Percentiles rank a stretch among this genome's conserved stretches.
phyloP scores from a whole-genome alignment of 2,888 invertebrate genomes.

The Fissipunctia ypsillon region DNA sequence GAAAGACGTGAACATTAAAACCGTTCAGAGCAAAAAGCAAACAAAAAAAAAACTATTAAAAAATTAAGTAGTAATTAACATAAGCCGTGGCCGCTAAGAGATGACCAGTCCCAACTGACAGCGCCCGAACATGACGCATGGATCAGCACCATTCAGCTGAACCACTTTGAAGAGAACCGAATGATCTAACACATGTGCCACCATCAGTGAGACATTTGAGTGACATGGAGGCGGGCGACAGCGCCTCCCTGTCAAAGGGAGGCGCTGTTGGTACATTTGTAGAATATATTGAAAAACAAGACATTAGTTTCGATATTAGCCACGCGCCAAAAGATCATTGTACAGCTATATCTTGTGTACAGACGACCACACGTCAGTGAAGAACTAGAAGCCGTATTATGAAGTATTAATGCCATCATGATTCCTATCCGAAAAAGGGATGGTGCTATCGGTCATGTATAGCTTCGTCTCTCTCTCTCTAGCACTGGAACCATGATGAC shows the following conservation, averaged over 20 bases:
- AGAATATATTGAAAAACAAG: neutral
- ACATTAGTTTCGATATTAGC: no score
- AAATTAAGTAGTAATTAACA: neutral
- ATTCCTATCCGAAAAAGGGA: no score
- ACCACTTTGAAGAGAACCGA: no score
- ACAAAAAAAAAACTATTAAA: neutral
- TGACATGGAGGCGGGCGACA: neutral
- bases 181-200: neutral
- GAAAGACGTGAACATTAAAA: neutral
- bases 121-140: no score
- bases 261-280: neutral
- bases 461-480: no score
- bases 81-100: neutral
- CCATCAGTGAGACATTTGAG: neutral
- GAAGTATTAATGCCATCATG: no score
- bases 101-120: no score
- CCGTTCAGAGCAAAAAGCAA: neutral
- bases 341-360: neutral
- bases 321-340: neutral
- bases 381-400: no score
- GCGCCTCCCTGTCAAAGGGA: no score
- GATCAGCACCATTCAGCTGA: no score
- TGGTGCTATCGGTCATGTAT: no score
- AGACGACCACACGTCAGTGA: neutral
- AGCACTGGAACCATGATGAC: no score